Conservation (phyloP, 2,113 vertebrate species). For the Marmota monax region DNA sequence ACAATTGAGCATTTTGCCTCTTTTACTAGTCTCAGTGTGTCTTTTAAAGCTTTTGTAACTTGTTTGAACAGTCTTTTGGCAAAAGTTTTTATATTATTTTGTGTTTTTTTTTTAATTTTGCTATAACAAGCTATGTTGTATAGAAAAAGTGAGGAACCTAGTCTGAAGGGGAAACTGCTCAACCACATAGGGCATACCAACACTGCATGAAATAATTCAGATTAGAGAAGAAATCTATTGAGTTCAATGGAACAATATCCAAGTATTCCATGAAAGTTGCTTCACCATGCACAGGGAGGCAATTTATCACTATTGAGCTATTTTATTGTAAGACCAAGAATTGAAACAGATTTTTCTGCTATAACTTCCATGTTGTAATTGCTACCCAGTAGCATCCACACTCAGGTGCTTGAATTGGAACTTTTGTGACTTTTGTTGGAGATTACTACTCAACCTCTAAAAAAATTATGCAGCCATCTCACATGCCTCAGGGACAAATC, state of each 20-base stretch:
- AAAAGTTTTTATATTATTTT: background rate
- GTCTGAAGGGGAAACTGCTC: background rate
- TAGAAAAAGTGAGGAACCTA: background rate
- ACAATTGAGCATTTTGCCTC: background rate
- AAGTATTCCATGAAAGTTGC: background rate
- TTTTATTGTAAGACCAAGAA: background rate
- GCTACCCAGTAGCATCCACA: background rate
- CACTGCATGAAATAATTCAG: background rate
- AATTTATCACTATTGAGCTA: background rate
- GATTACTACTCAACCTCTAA: background rate
- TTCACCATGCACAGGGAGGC: background rate
- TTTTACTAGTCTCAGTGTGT: background rate
- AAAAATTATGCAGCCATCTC: constrained; percentile 18
- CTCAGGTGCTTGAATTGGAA: background rate
- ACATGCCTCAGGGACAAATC: background rate
- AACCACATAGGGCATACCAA: background rate
- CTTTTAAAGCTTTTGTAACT: background rate
- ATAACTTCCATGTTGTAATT: background rate
- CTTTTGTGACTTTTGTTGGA: background rate
- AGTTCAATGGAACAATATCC: background rate
- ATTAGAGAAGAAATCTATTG: background rate
- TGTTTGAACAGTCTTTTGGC: background rate
- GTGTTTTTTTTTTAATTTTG: background rate
- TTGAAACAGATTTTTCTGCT: constrained; percentile 15
- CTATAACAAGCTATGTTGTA: background rate